Conservation (phyloP, 2,888 invertebrate genomes). For the Ochropacha duplaris region DNA sequence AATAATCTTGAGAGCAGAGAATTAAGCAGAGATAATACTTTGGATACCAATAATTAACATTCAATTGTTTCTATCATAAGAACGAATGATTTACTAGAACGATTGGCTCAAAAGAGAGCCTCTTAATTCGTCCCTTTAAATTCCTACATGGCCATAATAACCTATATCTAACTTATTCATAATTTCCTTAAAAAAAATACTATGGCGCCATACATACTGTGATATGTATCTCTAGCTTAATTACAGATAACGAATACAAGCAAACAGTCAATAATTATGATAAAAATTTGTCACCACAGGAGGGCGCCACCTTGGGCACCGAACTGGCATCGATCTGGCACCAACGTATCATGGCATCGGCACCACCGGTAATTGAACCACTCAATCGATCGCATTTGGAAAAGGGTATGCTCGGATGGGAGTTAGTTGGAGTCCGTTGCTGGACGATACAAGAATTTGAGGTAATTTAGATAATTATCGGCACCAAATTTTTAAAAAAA, state of each 20-base stretch:
- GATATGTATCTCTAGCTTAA: slow-evolving; percentile 2
- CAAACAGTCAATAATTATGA: slow-evolving; percentile 48
- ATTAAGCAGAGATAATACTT: too few relatives aligned
- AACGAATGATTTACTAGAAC: too few relatives aligned
- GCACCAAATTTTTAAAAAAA: too few relatives aligned
- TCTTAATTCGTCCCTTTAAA: too few relatives aligned
- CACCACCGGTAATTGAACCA: slow-evolving; percentile 51
- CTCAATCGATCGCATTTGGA: slow-evolving; percentile 45
- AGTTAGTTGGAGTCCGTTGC: slow-evolving; percentile 20
- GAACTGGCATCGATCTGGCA: slow-evolving; percentile 16
- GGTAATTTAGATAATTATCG: too few relatives aligned
- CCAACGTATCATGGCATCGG: slow-evolving; percentile 20
- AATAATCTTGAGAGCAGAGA: too few relatives aligned
- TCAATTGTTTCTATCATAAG: too few relatives aligned
- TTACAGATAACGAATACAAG: slow-evolving; percentile 6
- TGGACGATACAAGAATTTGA: slow-evolving; percentile 13
- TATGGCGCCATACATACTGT: neutral
- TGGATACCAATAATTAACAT: too few relatives aligned
- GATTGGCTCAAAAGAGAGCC: too few relatives aligned
- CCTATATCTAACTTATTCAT: too few relatives aligned
- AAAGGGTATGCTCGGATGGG: slow-evolving; percentile 33
- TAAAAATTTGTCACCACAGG: slow-evolving; percentile 40
- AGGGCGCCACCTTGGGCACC: slow-evolving; percentile 24
- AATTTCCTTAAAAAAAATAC: neutral
- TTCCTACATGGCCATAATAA: too few relatives aligned